A percentile compares a stretch with the other conserved stretches of the same genome.
These are phyloP conservation scores for Corydoras sp. DNA, from an alignment of 2,113 vertebrate genomes.

Conservation along the genomic window DNA sequence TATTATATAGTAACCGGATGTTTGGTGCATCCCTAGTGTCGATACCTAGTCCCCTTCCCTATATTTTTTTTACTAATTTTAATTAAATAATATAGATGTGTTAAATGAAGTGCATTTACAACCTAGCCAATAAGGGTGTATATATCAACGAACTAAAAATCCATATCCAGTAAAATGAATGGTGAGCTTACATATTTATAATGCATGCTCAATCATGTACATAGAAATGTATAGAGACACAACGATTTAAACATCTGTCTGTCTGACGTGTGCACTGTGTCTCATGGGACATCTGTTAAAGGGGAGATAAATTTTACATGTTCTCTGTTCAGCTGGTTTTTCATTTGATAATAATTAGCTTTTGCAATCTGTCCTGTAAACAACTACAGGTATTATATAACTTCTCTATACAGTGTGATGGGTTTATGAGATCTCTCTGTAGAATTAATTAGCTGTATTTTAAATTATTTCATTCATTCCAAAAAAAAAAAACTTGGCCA, in stretches of 20 bases:
- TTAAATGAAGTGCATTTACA: too few relatives aligned
- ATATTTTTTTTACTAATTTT: too few relatives aligned
- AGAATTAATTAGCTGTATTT: conserved; percentile 21
- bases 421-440: conserved; percentile 3
- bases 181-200: too few relatives aligned
- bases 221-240: too few relatives aligned
- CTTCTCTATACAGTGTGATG: not conserved
- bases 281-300: conserved; percentile 5
- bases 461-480: not conserved
- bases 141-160: too few relatives aligned
- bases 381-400: conserved; percentile 1
- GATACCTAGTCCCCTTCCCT: too few relatives aligned
- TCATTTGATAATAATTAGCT: conserved; percentile 27
- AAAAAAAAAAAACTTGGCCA: not conserved
- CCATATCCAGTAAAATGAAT: too few relatives aligned
- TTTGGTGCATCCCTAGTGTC: too few relatives aligned
- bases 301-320: not conserved
- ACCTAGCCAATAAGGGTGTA: too few relatives aligned
- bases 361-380: conserved; percentile 14
- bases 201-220: too few relatives aligned
- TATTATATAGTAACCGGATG: too few relatives aligned
- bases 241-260: not conserved
- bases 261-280: not conserved
- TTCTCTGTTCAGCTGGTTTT: not conserved
- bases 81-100: too few relatives aligned